Evolutionary conservation across 2,888 invertebrate genomes (phyloP), one percentile per base, ranked within the genome.

Genomic region (Heliconius charithonia): DNA sequence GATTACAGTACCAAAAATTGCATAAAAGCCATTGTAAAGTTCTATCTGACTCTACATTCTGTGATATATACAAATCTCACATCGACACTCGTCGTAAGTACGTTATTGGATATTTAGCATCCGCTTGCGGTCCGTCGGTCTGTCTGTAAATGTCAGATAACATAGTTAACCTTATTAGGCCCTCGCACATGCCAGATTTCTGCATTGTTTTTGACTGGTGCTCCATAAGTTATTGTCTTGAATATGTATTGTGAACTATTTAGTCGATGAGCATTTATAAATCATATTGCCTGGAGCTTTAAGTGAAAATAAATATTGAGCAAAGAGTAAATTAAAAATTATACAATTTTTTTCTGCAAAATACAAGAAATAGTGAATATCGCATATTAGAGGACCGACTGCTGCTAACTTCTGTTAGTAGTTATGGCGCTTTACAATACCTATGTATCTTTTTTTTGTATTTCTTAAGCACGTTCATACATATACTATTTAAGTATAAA

Each of bases 101-200:
- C 88, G 84, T 89, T 91, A 92, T 90, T 89, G 89, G 86, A 89
- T 91, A 91, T 90, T 93, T 92, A 92, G 90, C 84, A 85, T 78
- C 79, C 87, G 89, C 87, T 88, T 91, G 93, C 81, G 92, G 93
- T 87, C 87, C 85, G 83, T 82, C 83, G 86, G 78, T 82, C 83
- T 86, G 90, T 85, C 92, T 93, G 94, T 88, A 86, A 84, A 84
- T 83, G 82, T 79, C 85, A 85, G 94, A 94, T 94, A 94, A 92
- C 90, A 85, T 86, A 84, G 83, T 83, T 88, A 83, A 85, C 85
- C 86, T 87, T 85, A 91, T 87, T 87, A 87, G 86, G 76, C 80
- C 78, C 67, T 79, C 76, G 74, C 83, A 85, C 84, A 86, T 83
- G 84, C 81, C 84, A 80, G 87, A 85, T 80, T 59, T 79, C 75